Evolutionary conservation across 2,113 vertebrate genomes (phyloP).

Genomic region (Mesembrinibis cayennensis): DNA sequence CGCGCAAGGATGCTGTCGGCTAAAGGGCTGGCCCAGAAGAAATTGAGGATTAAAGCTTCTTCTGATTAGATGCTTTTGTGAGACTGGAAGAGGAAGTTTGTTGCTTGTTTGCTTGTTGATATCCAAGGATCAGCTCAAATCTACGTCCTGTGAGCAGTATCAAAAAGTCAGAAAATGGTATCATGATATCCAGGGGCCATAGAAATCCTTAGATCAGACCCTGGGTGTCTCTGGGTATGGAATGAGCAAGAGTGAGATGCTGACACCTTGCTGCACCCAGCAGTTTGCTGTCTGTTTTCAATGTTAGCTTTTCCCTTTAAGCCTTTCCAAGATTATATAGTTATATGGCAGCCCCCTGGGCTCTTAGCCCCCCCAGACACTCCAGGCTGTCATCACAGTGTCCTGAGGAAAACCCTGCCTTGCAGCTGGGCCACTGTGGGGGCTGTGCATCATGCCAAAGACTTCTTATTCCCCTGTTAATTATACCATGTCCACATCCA

Average conservation of each 20-base stretch:
- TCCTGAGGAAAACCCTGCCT: background rate
- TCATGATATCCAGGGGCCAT: background rate
- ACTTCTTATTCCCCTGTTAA: background rate
- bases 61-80: background rate
- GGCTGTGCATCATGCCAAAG: background rate
- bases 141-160: background rate
- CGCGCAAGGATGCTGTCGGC: background rate
- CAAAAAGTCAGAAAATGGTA: background rate
- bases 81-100: background rate
- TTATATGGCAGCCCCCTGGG: background rate
- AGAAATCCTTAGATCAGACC: background rate
- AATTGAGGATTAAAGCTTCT: background rate
- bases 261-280: background rate
- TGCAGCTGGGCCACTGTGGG: background rate
- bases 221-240: background rate
- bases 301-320: background rate
- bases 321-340: background rate
- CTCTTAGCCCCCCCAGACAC: background rate
- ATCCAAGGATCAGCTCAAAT: background rate
- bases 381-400: background rate
- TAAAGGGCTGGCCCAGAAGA: background rate
- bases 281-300: background rate
- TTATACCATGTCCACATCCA: background rate
- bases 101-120: background rate
- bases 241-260: background rate